phyloP scores from a whole-genome alignment of 2,113 vertebrate species.

The Leptosomus discolor region DNA sequence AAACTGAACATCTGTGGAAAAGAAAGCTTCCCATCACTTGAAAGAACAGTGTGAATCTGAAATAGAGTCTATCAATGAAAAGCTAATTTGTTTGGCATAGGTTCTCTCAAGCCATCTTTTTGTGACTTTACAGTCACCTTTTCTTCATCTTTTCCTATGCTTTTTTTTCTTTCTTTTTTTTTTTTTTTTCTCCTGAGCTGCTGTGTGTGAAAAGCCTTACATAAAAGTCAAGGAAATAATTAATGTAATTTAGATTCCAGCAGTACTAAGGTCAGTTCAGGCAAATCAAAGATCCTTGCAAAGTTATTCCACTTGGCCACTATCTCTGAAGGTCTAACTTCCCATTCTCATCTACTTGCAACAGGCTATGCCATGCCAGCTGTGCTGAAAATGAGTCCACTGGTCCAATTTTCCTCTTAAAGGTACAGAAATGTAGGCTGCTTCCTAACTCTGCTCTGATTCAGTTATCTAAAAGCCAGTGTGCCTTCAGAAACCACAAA shows the following conservation, averaged over 20 bases:
- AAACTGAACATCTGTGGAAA: slow-evolving; percentile 37
- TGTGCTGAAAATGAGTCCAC: not conserved
- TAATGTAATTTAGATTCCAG: not conserved
- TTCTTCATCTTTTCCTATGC: not conserved
- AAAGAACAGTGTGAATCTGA: not conserved
- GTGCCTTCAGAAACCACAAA: slow-evolving; percentile 4
- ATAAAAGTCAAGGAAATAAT: not conserved
- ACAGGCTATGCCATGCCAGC: not conserved
- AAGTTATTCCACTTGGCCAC: not conserved
- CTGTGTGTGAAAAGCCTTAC: not conserved
- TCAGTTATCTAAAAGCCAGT: not conserved
- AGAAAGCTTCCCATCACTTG: not conserved
- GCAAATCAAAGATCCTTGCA: not conserved
- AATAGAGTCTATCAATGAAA: slow-evolving; percentile 17
- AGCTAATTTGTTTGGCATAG: not conserved
- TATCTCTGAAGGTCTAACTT: not conserved
- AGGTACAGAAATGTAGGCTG: not conserved
- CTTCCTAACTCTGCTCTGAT: not conserved
- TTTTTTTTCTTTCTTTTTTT: not conserved
- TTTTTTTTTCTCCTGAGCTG: not conserved
- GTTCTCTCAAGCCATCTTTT: not conserved
- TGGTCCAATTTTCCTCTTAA: not conserved
- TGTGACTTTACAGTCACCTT: not conserved
- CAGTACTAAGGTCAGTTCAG: not conserved
- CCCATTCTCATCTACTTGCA: not conserved